phyloP scores from a whole-genome alignment of 2,113 vertebrate species.

The Procavia capensis region DNA sequence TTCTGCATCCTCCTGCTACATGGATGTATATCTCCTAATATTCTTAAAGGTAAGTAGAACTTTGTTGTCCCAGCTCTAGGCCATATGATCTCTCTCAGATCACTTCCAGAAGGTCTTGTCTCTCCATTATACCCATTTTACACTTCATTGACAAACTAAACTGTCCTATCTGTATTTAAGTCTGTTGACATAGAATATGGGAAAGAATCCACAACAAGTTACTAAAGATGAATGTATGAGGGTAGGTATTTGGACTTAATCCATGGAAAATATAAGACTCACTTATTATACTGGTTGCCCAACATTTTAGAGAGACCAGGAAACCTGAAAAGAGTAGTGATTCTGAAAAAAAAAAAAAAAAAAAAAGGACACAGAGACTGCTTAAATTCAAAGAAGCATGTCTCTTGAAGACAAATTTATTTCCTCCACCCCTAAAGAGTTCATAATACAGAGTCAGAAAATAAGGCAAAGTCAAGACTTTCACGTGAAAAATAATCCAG shows the following conservation, averaged over 20 bases:
- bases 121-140: neutral
- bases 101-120: neutral
- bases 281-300: neutral
- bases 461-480: neutral
- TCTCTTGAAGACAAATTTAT: neutral
- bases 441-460: neutral
- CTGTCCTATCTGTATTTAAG: neutral
- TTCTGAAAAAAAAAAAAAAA: too few species aligned
- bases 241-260: neutral
- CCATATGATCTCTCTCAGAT: neutral
- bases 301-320: neutral
- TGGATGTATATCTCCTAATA: neutral
- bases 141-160: neutral
- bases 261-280: neutral
- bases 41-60: neutral
- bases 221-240: neutral
- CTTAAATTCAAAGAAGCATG: neutral
- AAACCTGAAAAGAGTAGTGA: neutral
- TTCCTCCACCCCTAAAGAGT: neutral
- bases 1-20: neutral
- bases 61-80: neutral
- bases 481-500: neutral
- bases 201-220: neutral
- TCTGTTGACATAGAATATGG: neutral
- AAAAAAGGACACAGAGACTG: neutral